Base-by-base conservation (phyloP, 2,797 vertebrate species). In the Lithobates sylvaticus region DNA sequence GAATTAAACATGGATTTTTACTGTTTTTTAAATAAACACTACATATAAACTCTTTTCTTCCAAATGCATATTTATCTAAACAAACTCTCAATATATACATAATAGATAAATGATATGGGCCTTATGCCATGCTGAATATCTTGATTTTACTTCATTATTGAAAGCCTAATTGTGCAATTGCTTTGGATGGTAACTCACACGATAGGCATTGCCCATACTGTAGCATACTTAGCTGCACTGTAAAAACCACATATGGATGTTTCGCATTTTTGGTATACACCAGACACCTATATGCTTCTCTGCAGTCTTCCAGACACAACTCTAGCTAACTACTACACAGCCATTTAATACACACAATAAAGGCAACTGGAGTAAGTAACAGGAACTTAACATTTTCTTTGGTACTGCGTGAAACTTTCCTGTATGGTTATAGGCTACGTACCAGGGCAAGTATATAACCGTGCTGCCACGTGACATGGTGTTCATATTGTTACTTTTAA, bases 121-220 rank as follows among this genome's bases (percentile, higher is more conserved):
- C 79, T 81, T 23, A 39, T 58, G 54, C 16, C 21, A 29, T 23
- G 15, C 12, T 32, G 9, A 21, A 13, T 54, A 78, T 23, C n/a
- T 65, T 47, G 32, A 5, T 34, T 54, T 64, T 64, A 34, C 12
- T 39, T 42, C 2, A 26, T n/a, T 44, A 23, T 10, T 39, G 10
- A 15, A 4, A n/a, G 39, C 23, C 10, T 47, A 42, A 44, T 26
- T n/a, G 42, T 44, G 36, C 39, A 39, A 39, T 39, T 39, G 39
- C 71, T 44, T 5, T 44, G 71, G 23, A 68, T 10, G 34, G 69
- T 9, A 65, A 65, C n/a, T 29, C 26, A 12, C 10, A 73, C 26
- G 21, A 4, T 64, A 81, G 44, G 67, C 78, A 81, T 70, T 80
- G 68, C 68, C 36, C 78, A 81, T 27, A 18, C 65, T 1, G 3